Conservation (phyloP, 1,140 invertebrate genomes). For the Drosophila kurseongensis region DNA sequence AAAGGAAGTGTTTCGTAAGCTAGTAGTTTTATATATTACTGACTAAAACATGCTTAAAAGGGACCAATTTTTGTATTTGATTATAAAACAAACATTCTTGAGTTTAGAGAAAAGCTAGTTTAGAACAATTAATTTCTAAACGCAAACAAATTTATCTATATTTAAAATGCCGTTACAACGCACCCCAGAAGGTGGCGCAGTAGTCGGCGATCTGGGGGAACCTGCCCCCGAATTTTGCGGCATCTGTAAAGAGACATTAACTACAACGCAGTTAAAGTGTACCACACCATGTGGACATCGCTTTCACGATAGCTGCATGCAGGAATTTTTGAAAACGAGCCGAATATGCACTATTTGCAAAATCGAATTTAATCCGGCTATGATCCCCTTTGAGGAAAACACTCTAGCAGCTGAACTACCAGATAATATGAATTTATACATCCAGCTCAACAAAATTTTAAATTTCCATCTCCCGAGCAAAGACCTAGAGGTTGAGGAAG, state of each 20-base stretch:
- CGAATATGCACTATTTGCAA: conserved; percentile 1
- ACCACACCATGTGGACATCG: no score
- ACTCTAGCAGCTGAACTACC: neutral
- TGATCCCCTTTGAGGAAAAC: neutral
- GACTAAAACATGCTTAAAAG: conserved; percentile 6
- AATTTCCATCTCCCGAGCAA: neutral
- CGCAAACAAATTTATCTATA: conserved; percentile 6
- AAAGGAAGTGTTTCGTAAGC: neutral
- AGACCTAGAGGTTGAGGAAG: conserved; percentile 1
- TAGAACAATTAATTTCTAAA: neutral
- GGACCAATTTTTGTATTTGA: conserved; percentile 2
- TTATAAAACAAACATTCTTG: neutral
- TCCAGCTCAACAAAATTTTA: neutral
- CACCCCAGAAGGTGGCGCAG: neutral
- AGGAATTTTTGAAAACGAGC: neutral
- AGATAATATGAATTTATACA: neutral
- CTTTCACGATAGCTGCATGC: neutral
- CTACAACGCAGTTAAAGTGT: conserved; percentile 1
- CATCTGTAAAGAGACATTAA: conserved; percentile 1
- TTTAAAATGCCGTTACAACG: conserved; percentile 5
- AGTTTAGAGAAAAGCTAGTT: neutral
- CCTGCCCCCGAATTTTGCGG: conserved; percentile 1
- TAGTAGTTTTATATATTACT: conserved; percentile 2
- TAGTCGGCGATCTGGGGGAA: neutral
- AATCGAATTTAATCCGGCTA: neutral